Conservation (phyloP, 2,888 invertebrate species). For the Perizoma flavofasciatum region DNA sequence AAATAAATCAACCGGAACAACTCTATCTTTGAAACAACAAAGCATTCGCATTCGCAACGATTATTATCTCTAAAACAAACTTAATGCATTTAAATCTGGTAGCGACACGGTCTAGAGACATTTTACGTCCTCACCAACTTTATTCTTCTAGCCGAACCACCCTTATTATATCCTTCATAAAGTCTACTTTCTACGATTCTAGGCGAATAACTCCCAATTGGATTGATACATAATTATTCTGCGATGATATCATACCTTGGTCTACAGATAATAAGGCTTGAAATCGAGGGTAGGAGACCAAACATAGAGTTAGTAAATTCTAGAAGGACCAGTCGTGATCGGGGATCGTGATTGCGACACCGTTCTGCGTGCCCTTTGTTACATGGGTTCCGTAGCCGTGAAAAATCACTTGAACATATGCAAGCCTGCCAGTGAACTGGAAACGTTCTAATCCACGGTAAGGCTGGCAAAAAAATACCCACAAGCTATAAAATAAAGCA, state of each 20-base stretch:
- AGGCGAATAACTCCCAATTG: slow-evolving; percentile 44
- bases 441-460: slow-evolving; percentile 74
- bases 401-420: slow-evolving; percentile 83
- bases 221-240: slow-evolving; percentile 30
- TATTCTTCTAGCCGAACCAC: slow-evolving; percentile 40
- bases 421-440: slow-evolving; percentile 67
- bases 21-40: slow-evolving; percentile 81
- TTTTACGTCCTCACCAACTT: slow-evolving; percentile 63
- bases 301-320: slow-evolving; percentile 64
- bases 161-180: slow-evolving; percentile 47
- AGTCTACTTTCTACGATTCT: slow-evolving; percentile 48
- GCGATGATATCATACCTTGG: slow-evolving; percentile 34
- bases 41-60: slow-evolving; percentile 77
- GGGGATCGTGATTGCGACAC: slow-evolving; percentile 82
- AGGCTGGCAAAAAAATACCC: slow-evolving; percentile 49
- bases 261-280: slow-evolving; percentile 33
- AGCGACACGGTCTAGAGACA: slow-evolving; percentile 82
- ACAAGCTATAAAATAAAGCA: background rate
- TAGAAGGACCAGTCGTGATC: slow-evolving; percentile 79
- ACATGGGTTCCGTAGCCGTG: slow-evolving; percentile 80
- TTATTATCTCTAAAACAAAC: slow-evolving; percentile 83
- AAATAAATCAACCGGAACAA: slow-evolving; percentile 80
- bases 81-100: slow-evolving; percentile 82
- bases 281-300: slow-evolving; percentile 35
- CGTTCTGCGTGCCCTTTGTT: slow-evolving; percentile 80